Evolutionary conservation across 2,888 invertebrate species (phyloP), one percentile per base, ranked within the genome.

Genomic region (Rhabditophanes sp.): DNA sequence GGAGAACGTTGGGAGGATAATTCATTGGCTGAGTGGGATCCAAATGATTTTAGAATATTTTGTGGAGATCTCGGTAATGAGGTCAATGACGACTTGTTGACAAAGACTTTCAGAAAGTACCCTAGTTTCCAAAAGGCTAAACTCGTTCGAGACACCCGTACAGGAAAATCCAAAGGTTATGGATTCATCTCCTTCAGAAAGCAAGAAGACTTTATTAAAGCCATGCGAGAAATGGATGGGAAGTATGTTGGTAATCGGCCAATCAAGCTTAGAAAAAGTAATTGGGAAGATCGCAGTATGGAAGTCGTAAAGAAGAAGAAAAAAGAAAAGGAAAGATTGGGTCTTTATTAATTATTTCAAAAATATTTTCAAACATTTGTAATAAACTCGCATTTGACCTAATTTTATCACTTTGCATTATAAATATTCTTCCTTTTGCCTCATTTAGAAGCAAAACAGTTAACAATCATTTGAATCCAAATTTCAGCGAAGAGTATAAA

Each of bases 181-280:
- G 96, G 96, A 1, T 96, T 96, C 68, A 84, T 93, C 46, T 90
- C 90, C 61, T 96, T 96, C 67, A 84, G 82, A 59, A 46, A 50
- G 15, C 54, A 60, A 21, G 59, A 59, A 20, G 96, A 96, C 68
- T 96, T 93, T 65, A 87, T 87, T 33, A 78, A 81, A 56, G 96
- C 96, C 6, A 93, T 93, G 81, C 82, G 90, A 64, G 96, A 99
- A 73, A 87, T 96, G 83, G 93, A 99, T 67, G 96, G 93, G 12
- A 80, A 88, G 38, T 99, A 99, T 67, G 96, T 99, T 0, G 96
- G 96, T 38, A 93, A 90, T 63, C 75, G 96, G 23, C 96, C 96
- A 0, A 96, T 96, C 44, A 99, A 99, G 67, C 70, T 96, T 35
- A 72, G 93, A 15, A 96, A 96, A 70, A 90, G 90, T 64, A 78